Evolutionary conservation across 2,888 invertebrate genomes (phyloP).

Genomic region (Cremastinae sp.): DNA sequence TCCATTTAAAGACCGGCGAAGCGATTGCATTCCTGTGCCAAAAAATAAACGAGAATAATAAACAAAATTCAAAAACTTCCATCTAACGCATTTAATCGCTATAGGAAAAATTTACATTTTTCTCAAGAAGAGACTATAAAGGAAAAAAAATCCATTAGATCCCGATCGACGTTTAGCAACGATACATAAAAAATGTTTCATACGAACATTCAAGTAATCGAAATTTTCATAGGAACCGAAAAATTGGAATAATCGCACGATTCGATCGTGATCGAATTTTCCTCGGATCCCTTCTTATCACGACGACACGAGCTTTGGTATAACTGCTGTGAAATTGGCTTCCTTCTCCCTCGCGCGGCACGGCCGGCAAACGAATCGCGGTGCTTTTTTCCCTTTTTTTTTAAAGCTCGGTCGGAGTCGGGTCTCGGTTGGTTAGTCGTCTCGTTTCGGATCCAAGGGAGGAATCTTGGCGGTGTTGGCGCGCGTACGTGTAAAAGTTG

Average conservation of each 20-base stretch:
- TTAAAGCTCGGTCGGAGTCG: conserved; percentile 10
- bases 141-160: too few species aligned
- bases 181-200: too few species aligned
- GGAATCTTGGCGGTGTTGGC: neutral
- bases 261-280: conserved; percentile 7
- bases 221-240: neutral
- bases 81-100: too few species aligned
- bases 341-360: neutral
- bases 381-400: neutral
- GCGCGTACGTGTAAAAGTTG: neutral
- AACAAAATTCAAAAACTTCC: too few species aligned
- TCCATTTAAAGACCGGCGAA: neutral
- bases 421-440: conserved; percentile 40
- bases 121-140: too few species aligned
- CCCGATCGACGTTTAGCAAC: too few species aligned
- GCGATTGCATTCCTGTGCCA: too few species aligned
- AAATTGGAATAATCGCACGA: neutral
- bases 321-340: conserved; percentile 43
- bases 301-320: conserved; percentile 9
- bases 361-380: conserved; percentile 10
- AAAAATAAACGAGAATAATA: too few species aligned
- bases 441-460: neutral
- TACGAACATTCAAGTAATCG: too few species aligned
- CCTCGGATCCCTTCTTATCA: conserved; percentile 2
- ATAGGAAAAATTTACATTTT: too few species aligned